Percentiles rank a stretch among this genome's conserved stretches.
These are phyloP conservation scores for Hemibagrus guttatus DNA, from an alignment of 2,797 vertebrate genomes.

Conservation along the genomic window DNA sequence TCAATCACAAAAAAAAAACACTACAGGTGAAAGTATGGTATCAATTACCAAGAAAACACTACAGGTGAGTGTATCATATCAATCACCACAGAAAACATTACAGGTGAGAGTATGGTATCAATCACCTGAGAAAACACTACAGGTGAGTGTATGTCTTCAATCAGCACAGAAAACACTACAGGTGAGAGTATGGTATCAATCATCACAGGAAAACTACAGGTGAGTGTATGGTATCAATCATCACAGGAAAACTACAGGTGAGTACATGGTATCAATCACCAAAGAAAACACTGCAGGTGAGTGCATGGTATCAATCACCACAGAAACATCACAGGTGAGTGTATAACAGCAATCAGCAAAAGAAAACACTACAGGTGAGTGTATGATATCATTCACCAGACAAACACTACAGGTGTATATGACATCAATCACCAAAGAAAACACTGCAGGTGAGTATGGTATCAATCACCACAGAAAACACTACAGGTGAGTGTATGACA, in stretches of 20 bases:
- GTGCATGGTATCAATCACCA: not conserved
- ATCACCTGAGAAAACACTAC: not conserved
- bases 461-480: too few relatives aligned
- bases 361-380: not conserved
- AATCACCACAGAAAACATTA: not conserved
- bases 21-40: too few relatives aligned
- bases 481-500: not conserved
- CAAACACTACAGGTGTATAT: not conserved
- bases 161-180: too few relatives aligned
- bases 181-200: too few relatives aligned
- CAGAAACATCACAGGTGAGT: not conserved
- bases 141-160: not conserved
- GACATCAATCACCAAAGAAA: not conserved
- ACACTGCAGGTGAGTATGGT: not conserved
- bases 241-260: too few relatives aligned
- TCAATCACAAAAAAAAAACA: too few relatives aligned
- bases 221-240: too few relatives aligned
- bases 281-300: too few relatives aligned
- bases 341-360: not conserved
- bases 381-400: not conserved
- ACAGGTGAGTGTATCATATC: not conserved
- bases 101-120: not conserved
- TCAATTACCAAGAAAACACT: not conserved
- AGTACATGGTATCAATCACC: too few relatives aligned
- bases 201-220: too few relatives aligned